A percentile compares a stretch with the other conserved stretches of the same genome.
These are phyloP conservation scores for Amphipoea lucens DNA, from an alignment of 2,888 invertebrate species.

Conservation along the genomic window DNA sequence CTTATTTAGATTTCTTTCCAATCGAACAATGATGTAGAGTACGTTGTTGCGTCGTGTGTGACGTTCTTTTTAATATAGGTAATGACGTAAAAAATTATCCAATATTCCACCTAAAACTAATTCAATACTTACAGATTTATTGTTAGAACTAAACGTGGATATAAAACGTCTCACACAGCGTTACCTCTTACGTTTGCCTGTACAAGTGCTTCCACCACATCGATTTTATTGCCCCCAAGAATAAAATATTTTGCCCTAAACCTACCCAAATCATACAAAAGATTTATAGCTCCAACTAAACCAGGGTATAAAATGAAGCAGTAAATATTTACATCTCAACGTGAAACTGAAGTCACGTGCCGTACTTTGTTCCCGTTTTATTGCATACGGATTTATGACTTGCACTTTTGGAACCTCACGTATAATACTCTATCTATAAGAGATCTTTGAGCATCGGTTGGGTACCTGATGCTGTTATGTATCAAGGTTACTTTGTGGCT, in stretches of 20 bases:
- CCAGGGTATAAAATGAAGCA: conserved; percentile 76
- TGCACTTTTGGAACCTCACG: conserved; percentile 78
- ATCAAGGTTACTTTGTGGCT: background rate
- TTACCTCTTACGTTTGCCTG: conserved; percentile 27
- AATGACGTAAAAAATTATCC: background rate
- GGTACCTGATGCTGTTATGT: conserved; percentile 20
- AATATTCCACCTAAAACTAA: conserved; percentile 14
- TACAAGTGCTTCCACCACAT: conserved; percentile 49
- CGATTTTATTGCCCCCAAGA: conserved; percentile 32
- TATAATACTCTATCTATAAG: conserved; percentile 70
- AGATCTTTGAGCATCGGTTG: conserved; percentile 49
- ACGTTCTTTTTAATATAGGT: background rate
- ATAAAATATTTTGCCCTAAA: conserved; percentile 51
- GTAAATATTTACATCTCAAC: conserved; percentile 82
- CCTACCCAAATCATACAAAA: conserved; percentile 60
- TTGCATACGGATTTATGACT: conserved; percentile 82
- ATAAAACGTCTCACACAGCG: conserved; percentile 41
- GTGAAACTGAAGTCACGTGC: conserved; percentile 79
- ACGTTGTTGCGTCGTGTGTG: background rate
- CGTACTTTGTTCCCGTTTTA: conserved; percentile 78
- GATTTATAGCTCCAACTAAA: conserved; percentile 67
- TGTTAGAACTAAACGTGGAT: conserved; percentile 1
- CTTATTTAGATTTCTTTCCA: background rate
- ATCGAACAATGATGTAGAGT: background rate
- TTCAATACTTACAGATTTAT: conserved; percentile 35